Evolutionary conservation across 2,797 vertebrate species (phyloP), one percentile per base, ranked within the genome.

Genomic region (Hydrocynus forskahlii): DNA sequence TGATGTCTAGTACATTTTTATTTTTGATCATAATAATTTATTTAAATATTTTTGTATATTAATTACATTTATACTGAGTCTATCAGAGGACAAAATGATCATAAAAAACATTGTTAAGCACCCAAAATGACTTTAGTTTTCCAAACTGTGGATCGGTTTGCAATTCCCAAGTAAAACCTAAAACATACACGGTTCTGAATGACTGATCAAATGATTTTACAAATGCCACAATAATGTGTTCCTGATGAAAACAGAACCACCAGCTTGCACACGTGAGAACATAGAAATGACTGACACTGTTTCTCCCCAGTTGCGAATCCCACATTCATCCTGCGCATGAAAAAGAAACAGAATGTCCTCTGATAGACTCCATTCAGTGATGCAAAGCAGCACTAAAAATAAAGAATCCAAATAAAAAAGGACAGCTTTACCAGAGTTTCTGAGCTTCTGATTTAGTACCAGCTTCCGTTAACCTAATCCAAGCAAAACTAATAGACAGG

Each of bases 41-140:
- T 89, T 92, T 94, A 76, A 90, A 94, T 95, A 94, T 93, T 93
- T 92, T 93, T 91, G 88, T 93, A 94, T 94, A 87, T 93, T 94
- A 92, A 88, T 86, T 94, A 93, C 92, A 93, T 79, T 79, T 69
- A 62, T 74, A 79, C 66, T 60, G 66, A 59, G 76, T 78, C 55
- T 83, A 76, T 55, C 76, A 75, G 57, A 83, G 76, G 81, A 79
- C 81, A 68, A 70, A 40, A 40, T 76, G 29, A 3, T 21, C 12
- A 57, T 40, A 48, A 67, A 40, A 54, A 25, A 13, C 19, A 54
- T 50, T 72, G 48, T 40, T 66, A 73, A n/a, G 70, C 38, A 57
- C 69, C 69, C 48, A 25, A 64, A 73, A 79, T 48, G 50, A 60
- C 23, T 50, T 25, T 57, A 55, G n/a, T 50, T 68, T 67, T 23